Evolutionary conservation across 2,888 invertebrate species (phyloP), one percentile per base, ranked within the genome.

Genomic region (Drosophila helvetica): DNA sequence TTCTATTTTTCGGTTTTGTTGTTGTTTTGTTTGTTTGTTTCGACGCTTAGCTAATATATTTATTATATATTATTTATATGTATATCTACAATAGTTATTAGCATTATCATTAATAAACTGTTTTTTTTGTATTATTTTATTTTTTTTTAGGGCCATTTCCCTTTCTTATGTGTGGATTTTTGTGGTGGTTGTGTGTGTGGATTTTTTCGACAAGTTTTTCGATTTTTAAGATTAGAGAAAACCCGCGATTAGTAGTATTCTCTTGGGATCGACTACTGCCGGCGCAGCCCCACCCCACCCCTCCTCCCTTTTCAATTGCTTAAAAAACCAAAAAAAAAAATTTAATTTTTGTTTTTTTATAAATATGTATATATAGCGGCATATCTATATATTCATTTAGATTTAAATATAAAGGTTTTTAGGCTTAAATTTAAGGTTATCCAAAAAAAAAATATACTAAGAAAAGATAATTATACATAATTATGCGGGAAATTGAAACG

Each of bases 31-130:
- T 54, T 17, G 25, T 45, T 46, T 58, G 8, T 58, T 51, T 86
- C 53, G 78, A 78, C 72, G 80, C 88, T 87, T 85, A 84, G 80
- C 88, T 86, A 84, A 86, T 80, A 84, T 88, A 88, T 80, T 80
- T 50, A 55, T 52, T 63, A 61, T 80, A 65, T 78, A 80, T 74
- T 67, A 85, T 82, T 57, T 66, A 72, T 76, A 75, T 65, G 69
- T 70, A 71, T 72, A 72, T 72, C 71, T 71, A 71, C 71, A 73
- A 43, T 71, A 76, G 68, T 75, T 80, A 81, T 79, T 80, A 66
- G 73, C 71, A 71, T 71, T 72, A 71, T 71, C 64, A 72, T 71
- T 72, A 71, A 64, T 71, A 80, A 86, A 84, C 72, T 84, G 72
- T 66, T 57, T 71, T 72, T 55, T 51, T 67, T 52, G 51, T 62